Evolutionary conservation across 1,140 invertebrate genomes (phyloP), one percentile per base, ranked within the genome.

Genomic region (Drosophila parabipectinata): DNA sequence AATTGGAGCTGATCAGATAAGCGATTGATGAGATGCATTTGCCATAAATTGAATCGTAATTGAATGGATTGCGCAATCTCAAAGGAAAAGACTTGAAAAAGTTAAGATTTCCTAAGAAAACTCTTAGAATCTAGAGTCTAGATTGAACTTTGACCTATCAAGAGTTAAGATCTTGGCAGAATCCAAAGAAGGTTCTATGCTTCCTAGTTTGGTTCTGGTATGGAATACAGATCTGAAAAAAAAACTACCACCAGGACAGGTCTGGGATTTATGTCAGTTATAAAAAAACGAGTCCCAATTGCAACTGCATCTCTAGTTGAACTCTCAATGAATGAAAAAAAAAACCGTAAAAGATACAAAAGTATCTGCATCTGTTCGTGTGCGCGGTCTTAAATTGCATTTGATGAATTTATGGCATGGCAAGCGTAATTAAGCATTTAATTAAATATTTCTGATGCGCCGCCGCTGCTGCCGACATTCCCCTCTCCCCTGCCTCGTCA

Each of bases 371-470:
- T 55, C 56, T 60, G 59, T 34, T 47, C 56, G 72, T 73, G 77
- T 85, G 74, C 67, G 72, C 57, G 56, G 76, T 55, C 83, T 85
- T 87, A 82, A 87, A 87, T 87, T 87, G 82, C 83, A 87, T 84
- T 91, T 91, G 84, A 89, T 91, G 89, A 90, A 91, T 91, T 91
- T 91, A 91, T 91, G 84, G 89, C 90, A 90, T 90, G 72, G 83
- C 79, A 69, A 81, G 89, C 89, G 84, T 89, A 91, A 91, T 91
- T 91, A 91, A 91, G 84, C 90, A 90, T 91, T 91, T 91, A 91
- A 91, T 91, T 91, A 91, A 91, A 91, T 91, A 87, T 91, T 80
- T 84, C 77, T 79, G 73, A 77, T 85, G 81, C 57, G 69, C 59
- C 80, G 67, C 81, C 85, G 77, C 53, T 21, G 21, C 45, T n/a